A percentile compares a stretch with the other conserved stretches of the same genome.
phyloP scores from a whole-genome alignment of 2,113 vertebrate species.

The Calidris pugnax region DNA sequence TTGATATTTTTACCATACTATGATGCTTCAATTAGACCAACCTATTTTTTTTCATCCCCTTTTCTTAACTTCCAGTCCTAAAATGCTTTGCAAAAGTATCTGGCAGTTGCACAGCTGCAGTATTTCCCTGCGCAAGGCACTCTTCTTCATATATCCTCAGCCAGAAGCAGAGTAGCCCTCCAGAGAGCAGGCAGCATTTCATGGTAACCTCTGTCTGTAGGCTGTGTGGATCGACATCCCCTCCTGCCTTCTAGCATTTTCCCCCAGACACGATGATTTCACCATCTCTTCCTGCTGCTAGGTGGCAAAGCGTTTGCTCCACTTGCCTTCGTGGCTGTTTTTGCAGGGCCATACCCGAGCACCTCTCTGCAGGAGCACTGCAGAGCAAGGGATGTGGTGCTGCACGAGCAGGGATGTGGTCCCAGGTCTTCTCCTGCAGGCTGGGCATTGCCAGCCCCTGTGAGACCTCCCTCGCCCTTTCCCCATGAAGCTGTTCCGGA shows the following conservation, averaged over 20 bases:
- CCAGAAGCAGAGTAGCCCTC: background rate
- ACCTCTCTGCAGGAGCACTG: background rate
- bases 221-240: background rate
- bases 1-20: background rate
- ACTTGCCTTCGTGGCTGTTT: rapidly evolving
- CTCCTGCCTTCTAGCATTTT: background rate
- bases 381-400: too few relatives aligned
- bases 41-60: background rate
- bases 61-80: background rate
- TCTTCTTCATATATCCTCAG: background rate
- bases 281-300: background rate
- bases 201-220: rapidly evolving
- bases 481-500: background rate
- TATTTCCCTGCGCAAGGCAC: background rate
- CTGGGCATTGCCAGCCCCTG: background rate
- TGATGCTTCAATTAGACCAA: background rate
- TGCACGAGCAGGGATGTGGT: background rate
- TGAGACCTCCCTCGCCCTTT: rapidly evolving
- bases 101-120: background rate
- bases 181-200: background rate
- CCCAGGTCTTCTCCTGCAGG: background rate
- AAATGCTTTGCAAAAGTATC: background rate
- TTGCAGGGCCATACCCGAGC: background rate
- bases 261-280: background rate
- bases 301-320: background rate